A percentile compares a stretch with the other conserved stretches of the same genome.
Evolutionary conservation across 2,888 invertebrate species (phyloP).

Genomic region (Tenodera sinensis): DNA sequence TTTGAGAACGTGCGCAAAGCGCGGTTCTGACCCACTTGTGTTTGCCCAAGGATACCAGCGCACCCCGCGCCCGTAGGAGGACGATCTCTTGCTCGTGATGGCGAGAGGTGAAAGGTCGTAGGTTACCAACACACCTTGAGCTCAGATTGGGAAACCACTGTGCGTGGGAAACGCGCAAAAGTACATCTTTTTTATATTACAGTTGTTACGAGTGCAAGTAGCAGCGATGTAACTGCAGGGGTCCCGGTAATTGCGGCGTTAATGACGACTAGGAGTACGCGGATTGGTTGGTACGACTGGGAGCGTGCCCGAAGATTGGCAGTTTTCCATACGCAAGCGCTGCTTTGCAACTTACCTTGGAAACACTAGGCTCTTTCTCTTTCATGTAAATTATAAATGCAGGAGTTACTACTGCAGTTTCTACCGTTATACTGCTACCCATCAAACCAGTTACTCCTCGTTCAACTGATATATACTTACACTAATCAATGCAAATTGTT

Average conservation of each 20-base stretch:
- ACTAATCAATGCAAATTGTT: too few relatives aligned
- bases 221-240: background rate
- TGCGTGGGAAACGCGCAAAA: background rate
- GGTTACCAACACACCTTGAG: background rate
- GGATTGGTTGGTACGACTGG: background rate
- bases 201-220: background rate
- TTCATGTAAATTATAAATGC: too few relatives aligned
- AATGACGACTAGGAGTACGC: background rate
- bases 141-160: background rate
- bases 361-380: background rate
- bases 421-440: too few relatives aligned
- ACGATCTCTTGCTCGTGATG: background rate
- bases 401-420: too few relatives aligned
- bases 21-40: background rate
- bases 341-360: background rate
- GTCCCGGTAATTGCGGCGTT: background rate
- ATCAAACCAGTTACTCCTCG: too few relatives aligned
- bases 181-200: background rate
- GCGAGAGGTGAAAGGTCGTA: background rate
- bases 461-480: too few relatives aligned
- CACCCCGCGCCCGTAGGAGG: background rate
- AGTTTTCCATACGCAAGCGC: too few relatives aligned
- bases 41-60: background rate
- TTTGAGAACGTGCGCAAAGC: background rate
- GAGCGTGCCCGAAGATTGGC: background rate